Evolutionary conservation across 2,797 vertebrate genomes (phyloP), one percentile per base, ranked within the genome.

Genomic region (Mus minutoides): DNA sequence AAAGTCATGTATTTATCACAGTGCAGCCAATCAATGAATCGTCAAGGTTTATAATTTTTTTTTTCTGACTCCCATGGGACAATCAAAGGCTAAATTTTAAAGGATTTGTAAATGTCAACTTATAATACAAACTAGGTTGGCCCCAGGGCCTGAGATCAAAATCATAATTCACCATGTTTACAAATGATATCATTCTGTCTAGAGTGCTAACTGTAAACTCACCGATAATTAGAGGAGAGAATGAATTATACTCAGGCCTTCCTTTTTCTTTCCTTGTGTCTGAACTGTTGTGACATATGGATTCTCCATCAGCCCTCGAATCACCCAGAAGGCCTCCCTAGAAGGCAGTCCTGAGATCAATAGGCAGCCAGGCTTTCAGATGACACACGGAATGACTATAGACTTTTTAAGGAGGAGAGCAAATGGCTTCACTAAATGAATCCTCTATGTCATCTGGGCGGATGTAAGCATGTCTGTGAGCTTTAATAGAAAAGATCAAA

Each of bases 31-130:
- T 97, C 34, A 71, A 96, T 91, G 93, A 93, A 97, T 79, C 96
- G 67, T 37, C 96, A 97, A 90, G n/a, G 64, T 97, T 97, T 97
- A 93, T 98, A 96, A 92, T 97, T 97, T 96, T 97, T 97, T 97
- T 97, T 97, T 97, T 94, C 97, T 96, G 60, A 97, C 96, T 96
- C 83, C 97, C 95, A 69, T 56, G 78, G 89, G 90, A 49, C 94
- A 98, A 95, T 94, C 91, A 97, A 98, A 96, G 88, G 96, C 80
- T 75, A 95, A 97, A 93, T 97, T 97, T 95, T 93, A 92, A 97
- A 94, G 96, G 89, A 98, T 96, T 96, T 98, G 58, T 97, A 97
- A 98, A 98, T 13, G 97, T 96, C 96, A 97, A 49, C 94, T 95
- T 86, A 88, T 97, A 97, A 97, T 97, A 92, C 96, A 97, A 97